Percentiles rank a stretch among this genome's conserved stretches.
These are phyloP conservation scores for Lagorchestes hirsutus DNA, from an alignment of 2,797 vertebrate genomes.

Conservation along the genomic window DNA sequence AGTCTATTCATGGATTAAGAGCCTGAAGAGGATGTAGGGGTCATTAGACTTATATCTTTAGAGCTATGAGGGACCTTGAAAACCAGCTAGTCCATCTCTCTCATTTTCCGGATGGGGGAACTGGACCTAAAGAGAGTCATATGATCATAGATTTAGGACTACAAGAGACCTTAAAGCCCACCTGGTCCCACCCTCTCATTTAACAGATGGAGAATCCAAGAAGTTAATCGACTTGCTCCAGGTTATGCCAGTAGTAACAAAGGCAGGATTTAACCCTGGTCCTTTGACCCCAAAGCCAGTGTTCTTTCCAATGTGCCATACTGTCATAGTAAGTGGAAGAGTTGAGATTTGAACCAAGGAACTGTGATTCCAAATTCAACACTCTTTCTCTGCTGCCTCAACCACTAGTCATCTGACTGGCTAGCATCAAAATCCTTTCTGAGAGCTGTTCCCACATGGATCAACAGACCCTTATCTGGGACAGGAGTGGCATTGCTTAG, in stretches of 20 bases:
- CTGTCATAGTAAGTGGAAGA: neutral
- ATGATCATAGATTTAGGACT: neutral
- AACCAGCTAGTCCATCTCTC: neutral
- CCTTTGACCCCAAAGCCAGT: neutral
- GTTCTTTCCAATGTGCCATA: neutral
- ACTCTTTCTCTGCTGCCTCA: neutral
- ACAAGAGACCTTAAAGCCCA: neutral
- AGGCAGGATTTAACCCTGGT: neutral
- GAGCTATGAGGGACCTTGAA: neutral
- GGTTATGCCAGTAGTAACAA: neutral
- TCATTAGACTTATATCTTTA: neutral
- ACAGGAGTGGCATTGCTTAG: conserved; percentile 4
- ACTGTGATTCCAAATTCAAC: neutral
- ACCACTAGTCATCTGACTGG: neutral
- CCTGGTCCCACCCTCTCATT: neutral
- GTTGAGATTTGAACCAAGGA: neutral
- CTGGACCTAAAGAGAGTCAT: neutral
- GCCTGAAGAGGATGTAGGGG: neutral
- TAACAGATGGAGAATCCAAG: neutral
- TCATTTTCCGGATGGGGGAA: neutral
- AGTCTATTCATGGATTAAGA: neutral
- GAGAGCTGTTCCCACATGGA: neutral
- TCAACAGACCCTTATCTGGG: neutral
- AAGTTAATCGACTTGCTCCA: neutral
- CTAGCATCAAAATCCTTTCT: neutral